These are phyloP conservation scores for Netelia inedita DNA, from an alignment of 2,888 invertebrate genomes.

Conservation along the genomic window DNA sequence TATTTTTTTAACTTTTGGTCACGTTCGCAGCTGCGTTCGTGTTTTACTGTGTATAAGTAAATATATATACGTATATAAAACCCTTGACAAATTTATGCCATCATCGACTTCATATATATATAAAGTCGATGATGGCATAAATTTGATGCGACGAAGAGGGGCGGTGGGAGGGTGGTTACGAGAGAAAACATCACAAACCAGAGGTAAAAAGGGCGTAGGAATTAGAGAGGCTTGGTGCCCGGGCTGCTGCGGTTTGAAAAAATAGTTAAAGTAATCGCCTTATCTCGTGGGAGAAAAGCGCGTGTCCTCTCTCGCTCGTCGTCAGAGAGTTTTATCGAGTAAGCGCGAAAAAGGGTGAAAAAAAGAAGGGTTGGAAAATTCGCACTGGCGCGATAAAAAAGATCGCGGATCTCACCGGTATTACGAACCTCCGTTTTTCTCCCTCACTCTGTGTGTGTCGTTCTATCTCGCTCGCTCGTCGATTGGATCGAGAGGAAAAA, in stretches of 20 bases:
- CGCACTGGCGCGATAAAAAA: conserved; percentile 25
- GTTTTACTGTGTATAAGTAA: not conserved
- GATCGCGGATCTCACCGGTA: conserved; percentile 51
- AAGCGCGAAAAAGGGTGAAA: conserved; percentile 39
- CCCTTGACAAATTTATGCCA: not conserved
- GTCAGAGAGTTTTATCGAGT: conserved; percentile 55
- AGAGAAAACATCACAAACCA: conserved; percentile 13
- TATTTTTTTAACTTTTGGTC: conserved; percentile 64
- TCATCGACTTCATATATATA: not conserved
- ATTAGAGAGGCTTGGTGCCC: conserved; percentile 62
- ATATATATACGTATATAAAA: conserved; percentile 1
- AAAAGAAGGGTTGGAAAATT: conserved; percentile 47
- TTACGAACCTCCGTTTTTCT: conserved; percentile 42
- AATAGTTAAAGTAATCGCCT: conserved; percentile 83
- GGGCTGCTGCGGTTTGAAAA: conserved; percentile 74
- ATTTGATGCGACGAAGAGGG: conserved; percentile 63
- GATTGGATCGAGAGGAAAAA: conserved; percentile 55
- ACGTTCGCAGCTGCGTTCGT: conserved; percentile 53
- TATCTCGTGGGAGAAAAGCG: conserved; percentile 78
- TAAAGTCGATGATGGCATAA: conserved; percentile 67
- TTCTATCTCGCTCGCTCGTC: conserved; percentile 18
- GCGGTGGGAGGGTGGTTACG: conserved; percentile 1
- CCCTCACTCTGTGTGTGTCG: conserved; percentile 31
- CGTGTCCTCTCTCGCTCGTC: conserved; percentile 58
- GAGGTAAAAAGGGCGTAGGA: conserved; percentile 40